Conservation (phyloP, 2,888 invertebrate genomes). For the Oxyteleia sp. region DNA sequence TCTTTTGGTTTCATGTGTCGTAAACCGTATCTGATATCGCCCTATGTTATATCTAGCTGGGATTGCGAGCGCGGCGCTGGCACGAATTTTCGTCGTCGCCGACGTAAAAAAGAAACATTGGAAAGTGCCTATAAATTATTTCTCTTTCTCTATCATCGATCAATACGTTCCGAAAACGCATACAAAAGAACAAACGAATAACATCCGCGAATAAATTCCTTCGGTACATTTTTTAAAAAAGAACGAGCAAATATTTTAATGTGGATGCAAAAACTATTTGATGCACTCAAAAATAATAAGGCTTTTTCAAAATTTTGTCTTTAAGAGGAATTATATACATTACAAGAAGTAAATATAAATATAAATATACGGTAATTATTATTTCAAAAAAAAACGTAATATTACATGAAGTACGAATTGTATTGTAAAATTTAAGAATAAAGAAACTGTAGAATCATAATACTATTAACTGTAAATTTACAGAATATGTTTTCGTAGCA, state of each 20-base stretch:
- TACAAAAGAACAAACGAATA: constrained; percentile 61
- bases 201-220: constrained; percentile 57
- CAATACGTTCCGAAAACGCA: constrained; percentile 57
- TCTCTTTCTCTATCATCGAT: constrained; percentile 69
- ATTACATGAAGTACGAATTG: no score
- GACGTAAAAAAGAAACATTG: constrained; percentile 64
- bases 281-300: no score
- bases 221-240: constrained; percentile 6
- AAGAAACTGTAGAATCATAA: no score
- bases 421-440: no score
- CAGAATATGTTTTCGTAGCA: no score
- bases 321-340: no score
- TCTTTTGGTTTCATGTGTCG: constrained; percentile 76
- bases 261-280: no score
- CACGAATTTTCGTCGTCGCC: constrained; percentile 72
- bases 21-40: constrained; percentile 74
- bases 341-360: no score
- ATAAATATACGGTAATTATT: no score
- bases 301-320: no score
- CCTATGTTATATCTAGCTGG: constrained; percentile 69
- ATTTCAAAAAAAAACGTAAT: no score
- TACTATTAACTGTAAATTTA: no score
- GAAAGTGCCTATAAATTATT: constrained; percentile 74
- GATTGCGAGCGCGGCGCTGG: constrained; percentile 60
- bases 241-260: not conserved